Evolutionary conservation across 2,888 invertebrate genomes (phyloP), one percentile per base, ranked within the genome.

Genomic region (Rotaria macrura): DNA sequence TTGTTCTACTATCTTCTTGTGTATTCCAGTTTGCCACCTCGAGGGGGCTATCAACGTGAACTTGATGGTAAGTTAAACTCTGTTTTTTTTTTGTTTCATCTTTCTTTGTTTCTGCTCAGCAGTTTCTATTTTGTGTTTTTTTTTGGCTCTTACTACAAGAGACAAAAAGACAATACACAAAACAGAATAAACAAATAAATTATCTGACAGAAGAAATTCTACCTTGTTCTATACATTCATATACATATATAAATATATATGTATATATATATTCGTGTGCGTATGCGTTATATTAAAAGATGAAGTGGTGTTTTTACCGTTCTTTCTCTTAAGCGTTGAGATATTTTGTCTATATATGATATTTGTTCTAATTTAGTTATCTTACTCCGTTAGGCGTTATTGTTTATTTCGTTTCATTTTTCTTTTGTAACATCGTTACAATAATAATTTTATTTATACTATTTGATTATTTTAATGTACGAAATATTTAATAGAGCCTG

Each of bases 21-120:
- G 40, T 79, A 79, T 79, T 79, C 79, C 79, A 79, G 79, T 79
- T 79, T 79, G 79, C 79, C 79, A 79, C 79, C 79, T 25, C 79
- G 79, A 79, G 79, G 79, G 79, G 79, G 79, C 79, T 79, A 79
- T 79, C 79, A 79, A 79, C 79, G 79, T 79, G 79, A 79, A 79
- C 43, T 79, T 43, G 79, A 79, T 43, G 79, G 79, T 79, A 79
- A 79, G 79, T 43, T 14, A 25, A n/a, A 43, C 25, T 79, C 43
- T 79, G 79, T 79, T 79, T 43, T 43, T 25, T 79, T 79, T 79
- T 7, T 79, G 25, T 74, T 40, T 74, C 20, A 23, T 74, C n/a
- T 74, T 2, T 40, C 74, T 40, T 74, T 74, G 43, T 74, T 38
- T 79, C 12, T n/a, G 79, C 43, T 43, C 79, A 43, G 40, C 43